Conservation (phyloP, 2,797 vertebrate genomes). For the Ctenopoma kingsleyae region DNA sequence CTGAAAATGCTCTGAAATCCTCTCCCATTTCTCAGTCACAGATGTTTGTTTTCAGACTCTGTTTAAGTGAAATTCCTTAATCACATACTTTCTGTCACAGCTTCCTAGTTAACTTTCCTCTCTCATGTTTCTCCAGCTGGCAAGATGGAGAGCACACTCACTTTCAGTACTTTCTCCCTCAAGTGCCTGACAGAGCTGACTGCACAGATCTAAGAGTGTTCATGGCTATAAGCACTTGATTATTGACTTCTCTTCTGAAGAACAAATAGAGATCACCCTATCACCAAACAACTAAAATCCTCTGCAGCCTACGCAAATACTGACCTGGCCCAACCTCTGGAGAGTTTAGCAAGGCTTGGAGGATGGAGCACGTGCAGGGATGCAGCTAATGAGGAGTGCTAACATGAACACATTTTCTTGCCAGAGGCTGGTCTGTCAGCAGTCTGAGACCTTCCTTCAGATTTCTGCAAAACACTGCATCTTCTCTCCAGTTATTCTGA, state of each 20-base stretch:
- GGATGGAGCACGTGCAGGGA: conserved; percentile 50
- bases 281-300: conserved; percentile 56
- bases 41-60: conserved; percentile 58
- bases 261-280: conserved; percentile 52
- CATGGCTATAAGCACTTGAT: conserved; percentile 50
- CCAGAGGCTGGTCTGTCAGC: conserved; percentile 68
- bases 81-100: conserved; percentile 48
- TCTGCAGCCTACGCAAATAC: conserved; percentile 56
- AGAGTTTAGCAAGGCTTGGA: conserved; percentile 37
- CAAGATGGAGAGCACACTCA: conserved; percentile 14
- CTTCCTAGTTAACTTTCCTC: conserved; percentile 50
- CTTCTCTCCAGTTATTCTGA: conserved; percentile 43
- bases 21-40: conserved; percentile 41
- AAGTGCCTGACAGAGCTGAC: conserved; percentile 26
- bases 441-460: conserved; percentile 53
- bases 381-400: conserved; percentile 68
- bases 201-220: conserved; percentile 46
- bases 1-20: conserved; percentile 60
- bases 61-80: conserved; percentile 54
- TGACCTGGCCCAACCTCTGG: conserved; percentile 56
- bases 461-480: conserved; percentile 57
- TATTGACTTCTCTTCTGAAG: conserved; percentile 65
- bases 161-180: conserved; percentile 15
- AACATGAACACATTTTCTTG: conserved; percentile 56
- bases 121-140: conserved; percentile 46